phyloP scores from a whole-genome alignment of 1,140 invertebrate species.

The Drosophila equinoxialis region DNA sequence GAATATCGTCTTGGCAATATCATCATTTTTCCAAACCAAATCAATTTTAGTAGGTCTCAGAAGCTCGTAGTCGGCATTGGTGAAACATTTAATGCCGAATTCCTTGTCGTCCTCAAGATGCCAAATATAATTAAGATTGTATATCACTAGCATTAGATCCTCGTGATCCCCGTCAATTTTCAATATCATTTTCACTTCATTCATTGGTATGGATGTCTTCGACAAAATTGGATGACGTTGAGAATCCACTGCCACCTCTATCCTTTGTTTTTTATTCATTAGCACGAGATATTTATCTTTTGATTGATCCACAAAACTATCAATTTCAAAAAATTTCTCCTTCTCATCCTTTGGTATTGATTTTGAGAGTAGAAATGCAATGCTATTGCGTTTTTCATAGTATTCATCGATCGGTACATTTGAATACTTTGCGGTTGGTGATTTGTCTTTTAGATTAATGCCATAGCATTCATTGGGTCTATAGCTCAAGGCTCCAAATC shows the following conservation, averaged over 20 bases:
- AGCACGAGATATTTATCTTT: constrained; percentile 27
- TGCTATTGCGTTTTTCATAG: constrained; percentile 42
- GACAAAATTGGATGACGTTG: constrained; percentile 18
- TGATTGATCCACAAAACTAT: constrained; percentile 13
- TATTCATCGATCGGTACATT: constrained; percentile 34
- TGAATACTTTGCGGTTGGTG: neutral
- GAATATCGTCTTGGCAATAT: constrained; percentile 55
- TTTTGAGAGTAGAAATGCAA: constrained; percentile 22
- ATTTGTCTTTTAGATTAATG: constrained; percentile 26
- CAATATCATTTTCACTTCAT: constrained; percentile 57
- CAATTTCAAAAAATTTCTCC: constrained; percentile 33
- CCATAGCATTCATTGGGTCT: constrained; percentile 55
- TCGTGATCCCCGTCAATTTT: constrained; percentile 40
- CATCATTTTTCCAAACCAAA: constrained; percentile 61
- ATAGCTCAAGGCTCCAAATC: constrained; percentile 56
- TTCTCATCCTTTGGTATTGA: constrained; percentile 1
- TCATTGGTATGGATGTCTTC: constrained; percentile 19
- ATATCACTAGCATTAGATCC: constrained; percentile 62
- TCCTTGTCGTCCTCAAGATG: constrained; percentile 27
- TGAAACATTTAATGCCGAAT: constrained; percentile 75
- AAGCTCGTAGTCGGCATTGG: constrained; percentile 64
- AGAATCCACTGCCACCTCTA: constrained; percentile 9
- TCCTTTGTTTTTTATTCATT: constrained; percentile 35
- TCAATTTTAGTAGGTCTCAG: constrained; percentile 54
- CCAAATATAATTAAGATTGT: constrained; percentile 71